Base-by-base conservation (phyloP, 2,888 invertebrate species). In the Acanthacorydalis orientalis region DNA sequence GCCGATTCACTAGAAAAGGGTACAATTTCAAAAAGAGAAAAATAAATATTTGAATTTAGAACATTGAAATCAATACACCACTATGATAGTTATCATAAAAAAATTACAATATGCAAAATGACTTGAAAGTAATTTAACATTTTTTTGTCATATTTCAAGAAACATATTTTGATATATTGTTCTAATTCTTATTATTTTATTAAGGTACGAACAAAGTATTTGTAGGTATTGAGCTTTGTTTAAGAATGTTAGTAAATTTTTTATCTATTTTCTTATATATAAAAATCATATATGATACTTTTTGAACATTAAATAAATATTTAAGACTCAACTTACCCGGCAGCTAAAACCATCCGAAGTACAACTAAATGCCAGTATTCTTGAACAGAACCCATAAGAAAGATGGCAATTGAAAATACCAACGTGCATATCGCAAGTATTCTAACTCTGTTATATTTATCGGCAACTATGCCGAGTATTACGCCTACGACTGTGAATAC, bases 351-450 rank as follows among this genome's bases (percentile, higher is more conserved):
- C 83, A 91, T 89, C 31, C 91, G 72, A 1, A 92, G 69, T 4
- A 92, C 49, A 1, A 89, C 85, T 46, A 93, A 68, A 57, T 93
- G 92, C 92, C 92, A 93, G 65, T 89, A 93, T 54, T 84, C 77
- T 23, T 75, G 78, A 1, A 91, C 87, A 2, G 79, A 68, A 8
- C 92, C 91, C 68, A 88, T 90, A n/a, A 91, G 61, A 15, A 88
- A 69, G 32, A 90, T 87, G 3, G 91, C 88, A 1, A 83, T 60
- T 4, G 87, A 83, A 69, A 89, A 90, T 46, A 89, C 69, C 0
- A 86, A 55, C 0, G 89, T 85, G 61, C 89, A 89, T 3, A 80
- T 62, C 0, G 84, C 75, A 52, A 92, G 69, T 62, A 87, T 70
- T 50, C 75, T 73, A 0, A 87, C 83, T 52, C 91, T 73, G 70